phyloP scores from a whole-genome alignment of 2,797 vertebrate species.

The Enteromius paludinosus region DNA sequence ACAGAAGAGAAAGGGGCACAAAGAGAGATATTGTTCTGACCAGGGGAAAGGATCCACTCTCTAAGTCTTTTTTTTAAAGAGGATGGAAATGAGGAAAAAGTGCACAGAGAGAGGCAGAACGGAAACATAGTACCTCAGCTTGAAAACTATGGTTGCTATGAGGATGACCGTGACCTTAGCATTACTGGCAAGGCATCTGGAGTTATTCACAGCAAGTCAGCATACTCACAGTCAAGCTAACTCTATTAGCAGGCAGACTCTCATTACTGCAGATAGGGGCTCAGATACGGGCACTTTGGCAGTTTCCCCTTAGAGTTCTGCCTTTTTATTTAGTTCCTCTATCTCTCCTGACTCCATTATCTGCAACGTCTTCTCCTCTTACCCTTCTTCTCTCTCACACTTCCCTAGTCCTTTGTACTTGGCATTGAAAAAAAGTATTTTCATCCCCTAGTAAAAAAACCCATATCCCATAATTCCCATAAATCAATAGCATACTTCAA shows the following conservation, averaged over 20 bases:
- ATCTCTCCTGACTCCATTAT: conserved; percentile 9
- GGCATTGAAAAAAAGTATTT: neutral
- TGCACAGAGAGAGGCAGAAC: conserved; percentile 12
- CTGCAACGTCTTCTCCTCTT: conserved; percentile 7
- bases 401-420: neutral
- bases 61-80: conserved; percentile 19
- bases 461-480: too few relatives aligned
- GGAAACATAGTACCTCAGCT: conserved; percentile 25
- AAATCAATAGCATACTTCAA: too few relatives aligned
- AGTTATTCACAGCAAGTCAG: conserved; percentile 16
- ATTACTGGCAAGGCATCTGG: conserved; percentile 15
- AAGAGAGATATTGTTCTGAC: conserved; percentile 42
- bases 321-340: conserved; percentile 27
- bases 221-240: conserved; percentile 5
- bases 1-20: conserved; percentile 53
- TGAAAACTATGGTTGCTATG: conserved; percentile 16
- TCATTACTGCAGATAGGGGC: conserved; percentile 27
- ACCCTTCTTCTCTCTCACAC: neutral
- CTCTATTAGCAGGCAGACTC: conserved; percentile 26
- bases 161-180: conserved; percentile 64
- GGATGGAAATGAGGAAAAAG: conserved; percentile 39
- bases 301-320: conserved; percentile 11
- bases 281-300: conserved; percentile 33
- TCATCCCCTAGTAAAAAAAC: neutral
- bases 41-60: conserved; percentile 39